These are phyloP conservation scores for Aphaenogaster floridana DNA, from an alignment of 1,140 invertebrate genomes.

Conservation along the genomic window DNA sequence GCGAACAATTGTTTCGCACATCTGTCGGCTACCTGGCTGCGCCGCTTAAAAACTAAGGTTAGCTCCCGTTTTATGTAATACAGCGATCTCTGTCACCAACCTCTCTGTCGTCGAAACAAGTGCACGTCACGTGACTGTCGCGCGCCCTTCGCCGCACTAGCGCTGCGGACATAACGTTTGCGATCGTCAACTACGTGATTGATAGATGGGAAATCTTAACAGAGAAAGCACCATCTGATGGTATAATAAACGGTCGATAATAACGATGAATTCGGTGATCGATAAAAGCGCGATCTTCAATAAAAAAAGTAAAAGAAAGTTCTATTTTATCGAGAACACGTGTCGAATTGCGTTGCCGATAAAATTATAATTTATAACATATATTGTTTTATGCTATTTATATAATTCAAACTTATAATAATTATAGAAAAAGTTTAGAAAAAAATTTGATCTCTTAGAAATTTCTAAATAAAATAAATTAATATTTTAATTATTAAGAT, in stretches of 20 bases:
- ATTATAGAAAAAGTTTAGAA: no score
- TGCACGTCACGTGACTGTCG: not conserved
- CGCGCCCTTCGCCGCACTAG: not conserved
- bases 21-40: slow-evolving; percentile 77
- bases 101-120: slow-evolving; percentile 8
- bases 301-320: not conserved
- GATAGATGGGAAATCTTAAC: not conserved
- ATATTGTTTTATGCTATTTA: no score
- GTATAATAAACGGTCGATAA: not conserved
- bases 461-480: no score
- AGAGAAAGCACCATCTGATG: not conserved
- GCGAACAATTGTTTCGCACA: slow-evolving; percentile 82
- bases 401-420: no score
- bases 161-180: not conserved
- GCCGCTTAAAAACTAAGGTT: slow-evolving; percentile 76
- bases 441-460: no score
- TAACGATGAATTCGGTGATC: not conserved
- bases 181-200: not conserved
- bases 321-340: no score
- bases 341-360: no score
- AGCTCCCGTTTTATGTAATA: slow-evolving; percentile 40
- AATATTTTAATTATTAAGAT: no score
- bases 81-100: not conserved
- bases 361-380: no score
- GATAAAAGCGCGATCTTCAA: not conserved